Evolutionary conservation across 2,797 vertebrate species (phyloP), one percentile per base, ranked within the genome.

Genomic region (Onychomys leucogaster): DNA sequence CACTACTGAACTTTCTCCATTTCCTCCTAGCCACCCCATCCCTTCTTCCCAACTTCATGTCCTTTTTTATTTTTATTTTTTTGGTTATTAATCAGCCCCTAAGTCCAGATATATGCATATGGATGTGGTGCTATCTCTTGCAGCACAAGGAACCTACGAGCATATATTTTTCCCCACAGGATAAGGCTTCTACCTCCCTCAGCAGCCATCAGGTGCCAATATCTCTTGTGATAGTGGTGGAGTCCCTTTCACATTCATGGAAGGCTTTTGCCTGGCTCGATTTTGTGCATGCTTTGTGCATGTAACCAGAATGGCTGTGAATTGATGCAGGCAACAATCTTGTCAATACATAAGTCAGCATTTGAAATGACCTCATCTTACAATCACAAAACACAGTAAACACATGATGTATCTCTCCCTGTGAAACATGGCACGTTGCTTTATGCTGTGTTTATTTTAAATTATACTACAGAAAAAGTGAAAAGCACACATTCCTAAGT

Each of bases 401-500:
- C 25, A 37, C 0, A 34, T 52, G 23, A 61, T 23, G 16, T 37
- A 16, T n/a, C 5, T 2, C 21, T 34, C 2, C 4, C 13, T 9
- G 11, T n/a, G 27, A 41, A 65, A 55, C 17, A 21, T 1, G 5
- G 27, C 21, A 43, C 16, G 19, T 4, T 46, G 29, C 6, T 67
- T 67, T 76, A 11, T 16, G 21, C 2, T 61, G 16, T 49, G n/a
- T 8, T 73, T 82, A 1, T 12, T 27, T 14, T 29, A 41, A 73
- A n/a, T 11, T n/a, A 11, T 67, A 12, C 34, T n/a, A 49, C 29
- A 25, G 14, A 83, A 43, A 73, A 10, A 16, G 5, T 41, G 25
- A 29, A 23, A 83, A 21, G 5, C 57, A 23, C 5, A 17, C 23
- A 90, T 46, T 69, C n/a, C 34, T 55, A 83, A 76, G 4, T 43